Conservation (phyloP, 2,113 vertebrate species). For the Austrofundulus limnaeus region DNA sequence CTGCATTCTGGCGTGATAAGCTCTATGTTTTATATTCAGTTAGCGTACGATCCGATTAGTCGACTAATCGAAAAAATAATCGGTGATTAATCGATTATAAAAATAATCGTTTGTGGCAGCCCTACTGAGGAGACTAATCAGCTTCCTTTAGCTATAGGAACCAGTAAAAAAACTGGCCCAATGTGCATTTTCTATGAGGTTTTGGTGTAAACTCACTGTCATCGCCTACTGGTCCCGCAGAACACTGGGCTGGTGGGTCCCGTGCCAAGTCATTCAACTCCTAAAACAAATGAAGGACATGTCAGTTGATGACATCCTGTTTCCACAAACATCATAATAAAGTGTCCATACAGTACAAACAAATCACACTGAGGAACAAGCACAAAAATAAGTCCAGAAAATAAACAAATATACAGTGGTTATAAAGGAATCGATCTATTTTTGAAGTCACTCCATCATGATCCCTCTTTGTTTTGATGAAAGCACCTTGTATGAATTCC, state of each 20-base stretch:
- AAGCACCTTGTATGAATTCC: background rate
- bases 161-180: background rate
- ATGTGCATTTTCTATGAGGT: background rate
- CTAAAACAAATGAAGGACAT: conserved; percentile 65
- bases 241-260: conserved; percentile 98
- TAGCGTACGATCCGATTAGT: no score
- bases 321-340: no score
- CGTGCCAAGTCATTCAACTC: conserved; percentile 97
- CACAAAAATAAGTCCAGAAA: no score
- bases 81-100: no score
- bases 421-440: no score
- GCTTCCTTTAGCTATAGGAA: background rate
- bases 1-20: no score
- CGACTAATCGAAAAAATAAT: no score
- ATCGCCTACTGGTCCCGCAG: conserved; percentile 96
- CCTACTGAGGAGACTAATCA: background rate
- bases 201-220: conserved; percentile 81
- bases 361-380: no score
- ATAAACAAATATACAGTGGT: no score
- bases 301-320: conserved; percentile 1
- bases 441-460: background rate
- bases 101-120: no score
- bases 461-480: background rate
- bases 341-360: no score
- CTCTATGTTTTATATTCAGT: no score